Conservation (phyloP, 2,888 invertebrate genomes). For the Drosophila picticornis region DNA sequence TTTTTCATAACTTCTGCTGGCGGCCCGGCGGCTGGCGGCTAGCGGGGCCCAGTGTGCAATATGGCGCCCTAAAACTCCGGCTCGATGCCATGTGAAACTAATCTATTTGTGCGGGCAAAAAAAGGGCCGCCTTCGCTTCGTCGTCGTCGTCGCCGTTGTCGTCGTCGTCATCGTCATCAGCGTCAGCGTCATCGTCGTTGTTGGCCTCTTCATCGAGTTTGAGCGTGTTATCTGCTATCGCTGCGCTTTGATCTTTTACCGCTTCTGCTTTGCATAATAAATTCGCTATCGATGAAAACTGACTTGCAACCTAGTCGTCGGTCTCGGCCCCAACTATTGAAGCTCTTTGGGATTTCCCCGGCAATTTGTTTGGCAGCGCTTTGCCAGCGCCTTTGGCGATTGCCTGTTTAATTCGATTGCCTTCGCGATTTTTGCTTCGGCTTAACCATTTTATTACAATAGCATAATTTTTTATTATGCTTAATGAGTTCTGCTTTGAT, state of each 20-base stretch:
- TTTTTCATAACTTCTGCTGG: conserved; percentile 84
- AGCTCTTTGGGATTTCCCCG: conserved; percentile 71
- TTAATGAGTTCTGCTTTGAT: conserved; percentile 80
- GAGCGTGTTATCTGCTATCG: conserved; percentile 78
- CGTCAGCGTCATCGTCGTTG: conserved; percentile 17
- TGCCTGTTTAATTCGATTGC: conserved; percentile 79
- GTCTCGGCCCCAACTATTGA: conserved; percentile 28
- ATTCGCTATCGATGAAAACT: conserved; percentile 79
- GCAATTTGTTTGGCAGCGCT: conserved; percentile 73
- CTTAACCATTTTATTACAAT: conserved; percentile 78
- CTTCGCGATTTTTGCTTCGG: conserved; percentile 71
- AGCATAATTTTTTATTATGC: conserved; percentile 79
- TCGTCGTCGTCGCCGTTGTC: conserved; percentile 9
- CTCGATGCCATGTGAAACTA: conserved; percentile 81
- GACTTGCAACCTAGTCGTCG: conserved; percentile 66
- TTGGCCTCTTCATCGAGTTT: conserved; percentile 45
- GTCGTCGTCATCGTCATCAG: conserved; percentile 16
- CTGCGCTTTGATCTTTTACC: conserved; percentile 79
- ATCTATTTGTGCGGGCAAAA: conserved; percentile 77
- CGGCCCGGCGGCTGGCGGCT: conserved; percentile 72
- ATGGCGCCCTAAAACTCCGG: conserved; percentile 74
- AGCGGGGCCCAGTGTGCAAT: conserved; percentile 73
- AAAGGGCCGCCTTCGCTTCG: conserved; percentile 46
- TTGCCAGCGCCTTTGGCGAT: conserved; percentile 62
- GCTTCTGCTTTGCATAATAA: conserved; percentile 81